Evolutionary conservation across 1,140 invertebrate species (phyloP).

Genomic region (honey bee (Apis mellifera)): Amel_HAv3.1 CM009935.2:12101001-12101500

Average conservation of each 20-base stretch:
- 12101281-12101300: constrained; percentile 79
- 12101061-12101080: constrained; percentile 80
- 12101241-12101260: constrained; percentile 77
- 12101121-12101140: constrained; percentile 79
- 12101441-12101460: constrained; percentile 59
- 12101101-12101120: constrained; percentile 80
- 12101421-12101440: constrained; percentile 70
- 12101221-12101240: constrained; percentile 79
- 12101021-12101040: constrained; percentile 80
- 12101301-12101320: constrained; percentile 78
- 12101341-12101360: constrained; percentile 77
- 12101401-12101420: constrained; percentile 70
- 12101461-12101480: constrained; percentile 59
- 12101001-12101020: constrained; percentile 80
- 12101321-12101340: constrained; percentile 79
- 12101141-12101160: constrained; percentile 81
- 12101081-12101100: constrained; percentile 79
- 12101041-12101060: constrained; percentile 79
- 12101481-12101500: constrained; percentile 73
- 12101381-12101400: constrained; percentile 76
- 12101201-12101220: constrained; percentile 79
- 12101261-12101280: constrained; percentile 78
- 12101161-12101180: constrained; percentile 79
- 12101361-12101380: constrained; percentile 78
- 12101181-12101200: constrained; percentile 81